Conservation (phyloP, 2,888 invertebrate species). For the Matsumyia berberina region DNA sequence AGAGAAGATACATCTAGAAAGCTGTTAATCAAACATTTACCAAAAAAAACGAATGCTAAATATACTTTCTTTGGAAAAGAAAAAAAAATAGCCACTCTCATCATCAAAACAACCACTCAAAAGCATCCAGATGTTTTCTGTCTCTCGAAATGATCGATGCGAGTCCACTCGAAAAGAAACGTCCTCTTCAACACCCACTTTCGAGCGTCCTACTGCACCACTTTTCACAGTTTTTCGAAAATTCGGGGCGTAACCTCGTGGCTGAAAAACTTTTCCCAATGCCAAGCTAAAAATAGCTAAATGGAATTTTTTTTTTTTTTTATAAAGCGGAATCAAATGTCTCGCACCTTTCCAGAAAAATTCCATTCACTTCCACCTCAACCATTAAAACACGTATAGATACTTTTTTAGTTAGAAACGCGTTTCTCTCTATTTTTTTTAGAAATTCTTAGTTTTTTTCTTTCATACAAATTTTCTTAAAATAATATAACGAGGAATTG, state of each 20-base stretch:
- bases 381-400: conserved; percentile 8
- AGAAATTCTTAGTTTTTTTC: conserved; percentile 35
- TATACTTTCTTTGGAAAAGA: conserved; percentile 4
- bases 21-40: conserved; percentile 9
- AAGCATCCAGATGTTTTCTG: conserved; percentile 42
- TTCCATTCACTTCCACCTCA: background rate
- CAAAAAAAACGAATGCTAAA: conserved; percentile 1
- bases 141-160: conserved; percentile 2
- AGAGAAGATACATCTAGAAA: conserved; percentile 14
- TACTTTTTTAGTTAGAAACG: conserved; percentile 67
- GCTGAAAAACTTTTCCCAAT: conserved; percentile 35
- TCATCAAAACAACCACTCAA: conserved; percentile 21
- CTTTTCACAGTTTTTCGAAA: conserved; percentile 43
- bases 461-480: conserved; percentile 69
- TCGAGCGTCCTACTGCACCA: conserved; percentile 29
- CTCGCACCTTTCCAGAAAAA: conserved; percentile 48
- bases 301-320: conserved; percentile 16
- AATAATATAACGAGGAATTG: conserved; percentile 73
- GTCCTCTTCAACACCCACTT: conserved; percentile 38
- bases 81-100: background rate
- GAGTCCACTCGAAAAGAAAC: conserved; percentile 13
- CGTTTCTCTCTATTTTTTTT: conserved; percentile 68
- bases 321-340: conserved; percentile 58
- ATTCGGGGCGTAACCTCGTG: conserved; percentile 34
- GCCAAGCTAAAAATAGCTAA: conserved; percentile 48